Base-by-base conservation (phyloP, 2,113 vertebrate species). In the Scartelaos histophorus region DNA sequence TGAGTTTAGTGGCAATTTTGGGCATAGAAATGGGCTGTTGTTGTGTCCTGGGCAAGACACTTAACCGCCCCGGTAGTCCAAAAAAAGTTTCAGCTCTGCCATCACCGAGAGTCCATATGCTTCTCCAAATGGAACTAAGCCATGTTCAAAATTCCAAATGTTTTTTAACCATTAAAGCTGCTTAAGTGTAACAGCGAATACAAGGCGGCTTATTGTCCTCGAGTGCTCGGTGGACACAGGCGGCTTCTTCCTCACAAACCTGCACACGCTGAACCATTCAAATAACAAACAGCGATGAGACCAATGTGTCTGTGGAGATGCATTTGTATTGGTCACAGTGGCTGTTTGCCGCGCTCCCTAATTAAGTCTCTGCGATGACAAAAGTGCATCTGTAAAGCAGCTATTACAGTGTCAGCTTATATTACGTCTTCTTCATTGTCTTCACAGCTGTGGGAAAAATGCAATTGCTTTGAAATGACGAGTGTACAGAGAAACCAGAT, bases 311-410 rank as follows among this genome's bases (percentile, higher is more conserved):
- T 25, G 25, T 29, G 69, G 43, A 22, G 58, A 66, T 22, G 38
- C 64, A 66, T 46, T 66, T 24, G 35, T 34, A 65, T 67, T 29
- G 38, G 49, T 51, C 73, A 77, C n/a, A 72, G 17, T 38, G 16
- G 49, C 49, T 51, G 60, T 53, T 16, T 7, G 12, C 62, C 17
- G 12, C 15, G 1, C 15, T 29, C 58, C 49, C 54, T 79, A 71
- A 71, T 79, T 74, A 75, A 77, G 80, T 78, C 54, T 35, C 68
- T 76, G 75, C 49, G 29, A 54, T 62, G 69, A 73, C 51, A 38
- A 17, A 78, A 10, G 60, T 64, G 54, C 47, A 70, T 79, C n/a
- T 15, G 12, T 58, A 60, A 76, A 58, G 29, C 70, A 82, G 0
- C 0, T 67, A 70, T 74, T 75, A 82, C 46, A 0, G 51, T 67